phyloP scores from a whole-genome alignment of 2,888 invertebrate species.

The Orthonevra nobilis region DNA sequence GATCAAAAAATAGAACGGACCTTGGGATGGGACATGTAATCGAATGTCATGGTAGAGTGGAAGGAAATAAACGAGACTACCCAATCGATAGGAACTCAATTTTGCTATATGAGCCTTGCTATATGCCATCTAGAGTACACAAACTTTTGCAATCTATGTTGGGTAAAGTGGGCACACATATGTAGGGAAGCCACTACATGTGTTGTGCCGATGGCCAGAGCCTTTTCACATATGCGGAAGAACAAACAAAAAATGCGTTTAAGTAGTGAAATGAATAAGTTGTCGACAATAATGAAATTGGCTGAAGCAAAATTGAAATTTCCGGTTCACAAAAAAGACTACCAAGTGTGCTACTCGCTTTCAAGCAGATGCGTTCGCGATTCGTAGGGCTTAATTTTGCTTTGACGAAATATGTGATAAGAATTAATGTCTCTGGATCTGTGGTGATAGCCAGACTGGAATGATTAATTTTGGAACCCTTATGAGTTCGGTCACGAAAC shows the following conservation, averaged over 20 bases:
- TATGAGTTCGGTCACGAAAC: too few species aligned
- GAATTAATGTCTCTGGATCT: too few species aligned
- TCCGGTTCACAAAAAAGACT: too few species aligned
- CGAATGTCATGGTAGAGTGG: slow-evolving; percentile 32
- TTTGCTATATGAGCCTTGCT: slow-evolving; percentile 75
- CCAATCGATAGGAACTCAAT: slow-evolving; percentile 77
- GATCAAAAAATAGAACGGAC: slow-evolving; percentile 24
- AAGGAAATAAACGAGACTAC: slow-evolving; percentile 62
- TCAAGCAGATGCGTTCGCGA: too few species aligned
- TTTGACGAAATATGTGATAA: too few species aligned
- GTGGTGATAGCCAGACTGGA: too few species aligned
- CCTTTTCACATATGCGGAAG: slow-evolving; percentile 26
- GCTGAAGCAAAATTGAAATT: slow-evolving; percentile 28
- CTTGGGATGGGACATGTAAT: slow-evolving; percentile 44
- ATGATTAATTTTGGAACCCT: too few species aligned
- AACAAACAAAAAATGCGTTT: not conserved
- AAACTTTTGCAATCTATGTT: slow-evolving; percentile 37
- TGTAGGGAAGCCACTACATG: too few species aligned
- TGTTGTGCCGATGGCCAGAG: slow-evolving; percentile 15
- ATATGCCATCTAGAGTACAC: slow-evolving; percentile 16
- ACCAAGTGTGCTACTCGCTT: too few species aligned
- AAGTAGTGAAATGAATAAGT: slow-evolving; percentile 33
- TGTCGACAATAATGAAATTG: slow-evolving; percentile 49
- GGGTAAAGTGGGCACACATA: too few species aligned
- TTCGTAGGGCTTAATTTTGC: too few species aligned